phyloP scores from a whole-genome alignment of 2,113 vertebrate genomes.

The Podarcis raffonei region DNA sequence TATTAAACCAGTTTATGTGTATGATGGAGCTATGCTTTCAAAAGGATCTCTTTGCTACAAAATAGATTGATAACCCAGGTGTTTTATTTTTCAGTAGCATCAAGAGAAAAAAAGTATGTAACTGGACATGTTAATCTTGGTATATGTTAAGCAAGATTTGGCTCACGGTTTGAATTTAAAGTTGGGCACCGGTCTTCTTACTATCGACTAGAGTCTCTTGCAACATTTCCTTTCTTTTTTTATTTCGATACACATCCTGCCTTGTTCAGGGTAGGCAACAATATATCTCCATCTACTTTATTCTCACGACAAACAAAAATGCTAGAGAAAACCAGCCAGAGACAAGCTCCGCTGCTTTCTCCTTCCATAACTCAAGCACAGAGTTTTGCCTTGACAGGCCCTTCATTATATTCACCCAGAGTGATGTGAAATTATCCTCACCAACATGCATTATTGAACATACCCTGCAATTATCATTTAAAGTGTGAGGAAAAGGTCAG shows the following conservation, averaged over 20 bases:
- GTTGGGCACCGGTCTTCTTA: neutral
- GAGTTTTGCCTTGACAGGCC: conserved; percentile 10
- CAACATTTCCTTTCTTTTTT: neutral
- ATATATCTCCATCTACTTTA: neutral
- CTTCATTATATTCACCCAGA: conserved; percentile 23
- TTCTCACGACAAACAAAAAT: neutral
- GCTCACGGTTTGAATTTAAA: neutral
- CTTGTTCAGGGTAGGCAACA: neutral
- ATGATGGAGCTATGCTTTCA: neutral
- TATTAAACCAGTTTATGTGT: neutral
- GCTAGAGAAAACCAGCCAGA: neutral
- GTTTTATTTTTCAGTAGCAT: neutral
- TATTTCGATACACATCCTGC: neutral
- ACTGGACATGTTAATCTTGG: neutral
- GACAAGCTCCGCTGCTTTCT: neutral
- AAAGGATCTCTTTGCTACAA: neutral
- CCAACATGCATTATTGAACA: conserved; percentile 7
- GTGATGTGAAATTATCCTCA: conserved; percentile 12
- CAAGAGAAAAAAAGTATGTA: neutral
- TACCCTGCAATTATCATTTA: conserved; percentile 22
- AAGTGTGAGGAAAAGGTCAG: conserved; percentile 38
- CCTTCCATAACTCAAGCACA: neutral
- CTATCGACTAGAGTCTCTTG: neutral
- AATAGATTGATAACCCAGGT: neutral
- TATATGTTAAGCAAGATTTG: neutral